These are phyloP conservation scores for Torymus auratus DNA, from an alignment of 2,888 invertebrate genomes.

Conservation along the genomic window DNA sequence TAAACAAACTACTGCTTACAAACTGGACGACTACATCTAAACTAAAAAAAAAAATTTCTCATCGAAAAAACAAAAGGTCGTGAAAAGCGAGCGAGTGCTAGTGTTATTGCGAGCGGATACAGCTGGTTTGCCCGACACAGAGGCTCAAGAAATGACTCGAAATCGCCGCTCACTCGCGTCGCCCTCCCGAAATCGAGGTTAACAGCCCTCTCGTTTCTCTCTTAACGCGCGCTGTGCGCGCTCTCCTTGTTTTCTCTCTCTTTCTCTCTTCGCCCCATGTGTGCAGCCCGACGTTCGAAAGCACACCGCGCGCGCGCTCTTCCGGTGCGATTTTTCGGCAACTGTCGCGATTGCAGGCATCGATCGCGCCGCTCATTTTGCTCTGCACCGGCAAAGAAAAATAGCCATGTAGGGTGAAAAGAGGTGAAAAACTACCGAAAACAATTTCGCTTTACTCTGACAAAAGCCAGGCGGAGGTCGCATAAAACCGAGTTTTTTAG, in stretches of 20 bases:
- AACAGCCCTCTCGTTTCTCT: conserved; percentile 17
- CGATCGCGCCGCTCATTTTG: neutral
- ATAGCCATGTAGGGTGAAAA: neutral
- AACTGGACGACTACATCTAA: no score
- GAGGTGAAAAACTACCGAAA: no score
- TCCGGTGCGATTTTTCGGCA: no score
- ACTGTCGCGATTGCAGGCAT: neutral
- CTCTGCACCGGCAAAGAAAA: neutral
- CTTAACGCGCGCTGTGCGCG: neutral
- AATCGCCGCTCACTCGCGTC: conserved; percentile 4
- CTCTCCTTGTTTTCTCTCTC: conserved; percentile 1
- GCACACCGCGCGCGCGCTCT: neutral
- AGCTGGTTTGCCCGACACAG: neutral
- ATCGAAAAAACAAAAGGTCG: no score
- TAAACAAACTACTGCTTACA: no score
- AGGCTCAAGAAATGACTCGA: conserved; percentile 21
- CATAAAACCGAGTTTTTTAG: no score
- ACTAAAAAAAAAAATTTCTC: no score
- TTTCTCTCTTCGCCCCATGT: neutral
- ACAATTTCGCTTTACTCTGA: no score
- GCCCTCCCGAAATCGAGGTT: conserved; percentile 14
- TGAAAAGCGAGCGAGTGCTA: neutral
- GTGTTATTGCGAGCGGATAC: neutral
- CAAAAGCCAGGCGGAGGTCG: no score
- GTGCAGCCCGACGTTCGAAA: no score